Conservation (phyloP, 2,888 invertebrate genomes). For the Euphydryas editha region DNA sequence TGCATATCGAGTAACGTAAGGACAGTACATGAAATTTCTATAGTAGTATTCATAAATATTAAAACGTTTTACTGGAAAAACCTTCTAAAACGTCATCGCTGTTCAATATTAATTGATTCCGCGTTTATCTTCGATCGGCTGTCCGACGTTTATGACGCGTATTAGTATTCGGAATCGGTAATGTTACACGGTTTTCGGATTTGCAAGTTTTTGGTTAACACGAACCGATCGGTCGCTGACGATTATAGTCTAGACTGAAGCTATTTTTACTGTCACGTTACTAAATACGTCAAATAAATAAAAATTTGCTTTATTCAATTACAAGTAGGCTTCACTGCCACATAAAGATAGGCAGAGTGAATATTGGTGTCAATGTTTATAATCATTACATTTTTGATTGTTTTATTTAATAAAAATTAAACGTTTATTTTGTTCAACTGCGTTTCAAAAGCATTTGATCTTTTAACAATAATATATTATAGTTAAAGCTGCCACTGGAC, state of each 20-base stretch:
- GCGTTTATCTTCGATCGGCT: constrained; percentile 30
- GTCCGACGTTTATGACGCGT: constrained; percentile 22
- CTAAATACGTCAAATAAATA: too few species aligned
- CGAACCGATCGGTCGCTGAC: background rate
- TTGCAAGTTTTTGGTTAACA: constrained; percentile 34
- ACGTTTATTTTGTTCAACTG: too few species aligned
- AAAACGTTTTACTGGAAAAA: constrained; percentile 34
- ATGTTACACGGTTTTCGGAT: constrained; percentile 57
- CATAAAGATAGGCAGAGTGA: too few species aligned
- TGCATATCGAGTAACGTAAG: background rate
- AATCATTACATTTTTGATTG: too few species aligned
- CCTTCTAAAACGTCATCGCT: constrained; percentile 36
- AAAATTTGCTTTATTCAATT: too few species aligned
- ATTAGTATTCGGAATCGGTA: constrained; percentile 61
- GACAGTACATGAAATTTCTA: constrained; percentile 19
- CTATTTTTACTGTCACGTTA: background rate
- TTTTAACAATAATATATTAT: too few species aligned
- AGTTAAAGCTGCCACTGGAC: too few species aligned
- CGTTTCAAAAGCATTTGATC: too few species aligned
- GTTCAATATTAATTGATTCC: constrained; percentile 35
- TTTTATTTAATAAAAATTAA: too few species aligned
- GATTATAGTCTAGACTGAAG: background rate
- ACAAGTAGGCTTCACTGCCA: too few species aligned
- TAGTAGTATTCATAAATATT: constrained; percentile 35
- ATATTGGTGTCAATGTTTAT: too few species aligned